Evolutionary conservation across 2,797 vertebrate species (phyloP).

Genomic region (Molossus molossus): DNA sequence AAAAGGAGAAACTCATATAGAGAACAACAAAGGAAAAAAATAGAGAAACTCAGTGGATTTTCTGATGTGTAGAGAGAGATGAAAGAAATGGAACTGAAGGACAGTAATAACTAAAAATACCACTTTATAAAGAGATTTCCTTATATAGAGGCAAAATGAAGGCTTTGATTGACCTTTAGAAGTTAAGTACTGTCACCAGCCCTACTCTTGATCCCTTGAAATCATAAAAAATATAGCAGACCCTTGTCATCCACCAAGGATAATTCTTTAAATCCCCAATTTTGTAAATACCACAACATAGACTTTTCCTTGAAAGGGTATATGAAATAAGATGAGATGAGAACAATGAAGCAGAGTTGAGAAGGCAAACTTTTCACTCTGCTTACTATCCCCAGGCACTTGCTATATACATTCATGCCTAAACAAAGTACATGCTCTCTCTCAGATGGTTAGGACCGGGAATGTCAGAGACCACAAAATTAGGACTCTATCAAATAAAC

Average conservation of each 20-base stretch:
- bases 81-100: slow-evolving; percentile 23
- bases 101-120: not conserved
- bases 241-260: not conserved
- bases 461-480: slow-evolving; percentile 1
- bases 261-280: not conserved
- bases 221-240: not conserved
- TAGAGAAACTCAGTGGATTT: slow-evolving; percentile 19
- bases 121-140: not conserved
- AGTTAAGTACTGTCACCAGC: not conserved
- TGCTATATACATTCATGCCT: not conserved
- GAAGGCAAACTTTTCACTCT: not conserved
- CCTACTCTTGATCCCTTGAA: not conserved
- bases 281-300: not conserved
- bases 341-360: not conserved
- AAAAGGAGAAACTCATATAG: not conserved
- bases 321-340: slow-evolving; percentile 22
- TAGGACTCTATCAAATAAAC: not conserved
- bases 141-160: slow-evolving; percentile 30
- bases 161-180: not conserved
- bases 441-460: not conserved
- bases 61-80: not conserved
- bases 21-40: not conserved
- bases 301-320: not conserved
- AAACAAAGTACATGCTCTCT: not conserved
- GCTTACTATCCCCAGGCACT: not conserved